phyloP scores from a whole-genome alignment of 2,113 vertebrate genomes.

The Chrysochloris asiatica region DNA sequence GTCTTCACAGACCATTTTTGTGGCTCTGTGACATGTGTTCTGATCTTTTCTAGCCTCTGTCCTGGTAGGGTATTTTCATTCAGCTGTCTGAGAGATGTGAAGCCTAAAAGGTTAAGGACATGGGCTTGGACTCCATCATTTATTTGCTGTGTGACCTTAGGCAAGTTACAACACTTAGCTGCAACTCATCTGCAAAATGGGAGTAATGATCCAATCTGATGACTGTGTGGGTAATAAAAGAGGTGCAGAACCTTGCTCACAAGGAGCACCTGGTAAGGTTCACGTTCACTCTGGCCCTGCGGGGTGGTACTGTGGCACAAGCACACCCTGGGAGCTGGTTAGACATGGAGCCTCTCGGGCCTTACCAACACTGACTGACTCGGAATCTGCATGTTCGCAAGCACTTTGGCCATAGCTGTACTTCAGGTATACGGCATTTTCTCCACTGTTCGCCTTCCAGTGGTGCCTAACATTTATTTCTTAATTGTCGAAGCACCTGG shows the following conservation, averaged over 20 bases:
- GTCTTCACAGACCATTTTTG: background rate
- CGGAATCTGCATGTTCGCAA: too few species aligned
- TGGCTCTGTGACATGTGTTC: too few species aligned
- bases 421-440: background rate
- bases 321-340: too few species aligned
- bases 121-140: background rate
- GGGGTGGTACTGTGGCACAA: too few species aligned
- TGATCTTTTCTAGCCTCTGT: too few species aligned
- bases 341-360: background rate
- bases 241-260: accelerated
- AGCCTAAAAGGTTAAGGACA: background rate
- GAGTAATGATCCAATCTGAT: background rate
- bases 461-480: background rate
- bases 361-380: too few species aligned
- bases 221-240: background rate
- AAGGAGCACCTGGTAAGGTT: background rate
- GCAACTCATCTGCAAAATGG: background rate
- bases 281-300: background rate
- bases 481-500: background rate
- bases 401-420: too few species aligned
- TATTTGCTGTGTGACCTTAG: background rate
- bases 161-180: background rate
- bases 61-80: background rate
- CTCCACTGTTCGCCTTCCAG: background rate
- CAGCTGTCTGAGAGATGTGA: background rate